A percentile compares a stretch with the other conserved stretches of the same genome.
phyloP scores from a whole-genome alignment of 1,140 invertebrate genomes.

The Chlorops oryzae region DNA sequence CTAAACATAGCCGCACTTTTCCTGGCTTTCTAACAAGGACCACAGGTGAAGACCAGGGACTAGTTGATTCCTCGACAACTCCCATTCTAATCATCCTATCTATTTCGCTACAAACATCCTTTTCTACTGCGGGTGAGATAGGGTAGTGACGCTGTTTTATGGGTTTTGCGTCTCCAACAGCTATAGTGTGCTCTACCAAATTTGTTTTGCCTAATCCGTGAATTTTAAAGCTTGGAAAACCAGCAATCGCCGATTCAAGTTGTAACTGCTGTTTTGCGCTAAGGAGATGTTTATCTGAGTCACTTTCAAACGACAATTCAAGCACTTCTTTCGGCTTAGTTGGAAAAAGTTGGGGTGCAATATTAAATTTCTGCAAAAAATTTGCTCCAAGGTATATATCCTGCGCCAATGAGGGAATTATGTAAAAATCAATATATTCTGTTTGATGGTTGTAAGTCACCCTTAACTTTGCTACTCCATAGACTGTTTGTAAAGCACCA shows the following conservation, averaged over 20 bases:
- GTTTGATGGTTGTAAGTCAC: too few species aligned
- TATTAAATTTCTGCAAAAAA: too few species aligned
- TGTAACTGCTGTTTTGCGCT: background rate
- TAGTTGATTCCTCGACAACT: conserved; percentile 12
- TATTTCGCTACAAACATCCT: background rate
- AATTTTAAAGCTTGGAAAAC: background rate
- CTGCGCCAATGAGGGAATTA: too few species aligned
- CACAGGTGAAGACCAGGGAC: conserved; percentile 1
- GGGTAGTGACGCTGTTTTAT: background rate
- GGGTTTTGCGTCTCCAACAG: background rate
- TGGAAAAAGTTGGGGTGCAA: too few species aligned
- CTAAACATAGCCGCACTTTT: conserved; percentile 24
- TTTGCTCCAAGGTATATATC: too few species aligned
- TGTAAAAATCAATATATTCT: too few species aligned
- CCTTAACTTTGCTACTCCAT: too few species aligned
- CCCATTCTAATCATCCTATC: conserved; percentile 12
- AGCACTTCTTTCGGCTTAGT: too few species aligned
- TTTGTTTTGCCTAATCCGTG: background rate
- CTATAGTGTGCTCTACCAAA: background rate
- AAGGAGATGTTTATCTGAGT: background rate
- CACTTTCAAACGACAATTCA: too few species aligned
- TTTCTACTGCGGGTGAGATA: too few species aligned
- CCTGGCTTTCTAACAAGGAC: conserved; percentile 25
- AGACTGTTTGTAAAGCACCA: too few species aligned
- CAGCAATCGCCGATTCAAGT: background rate